Evolutionary conservation across 1,140 invertebrate species (phyloP), one percentile per base, ranked within the genome.

Genomic region (Drosophila nasuta): DNA sequence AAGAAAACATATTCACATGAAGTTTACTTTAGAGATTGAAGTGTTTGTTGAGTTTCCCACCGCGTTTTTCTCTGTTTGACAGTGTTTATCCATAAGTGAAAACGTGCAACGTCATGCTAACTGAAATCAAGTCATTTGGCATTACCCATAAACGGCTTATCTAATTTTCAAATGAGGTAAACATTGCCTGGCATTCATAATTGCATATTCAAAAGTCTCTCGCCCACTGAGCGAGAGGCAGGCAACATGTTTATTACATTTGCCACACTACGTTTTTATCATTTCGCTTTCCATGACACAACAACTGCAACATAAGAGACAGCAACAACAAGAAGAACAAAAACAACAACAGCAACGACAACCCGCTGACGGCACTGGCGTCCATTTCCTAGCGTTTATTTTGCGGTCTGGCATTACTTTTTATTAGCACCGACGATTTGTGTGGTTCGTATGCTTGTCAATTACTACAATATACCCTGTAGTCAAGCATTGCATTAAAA

Each of bases 201-300:
- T 88, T 82, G 82, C 69, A 88, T 88, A 88, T 77, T 88, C 82
- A 88, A 68, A 88, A 60, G 80, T 82, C 80, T 86, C 33, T 73
- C 83, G 79, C 79, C 79, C 76, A 79, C 79, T 45, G 72, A 65
- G 51, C 17, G 8, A 33, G 54, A 54, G 46, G 73, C 79, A 79
- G 76, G 65, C 59, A 87, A 87, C 83, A 88, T 83, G 83, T 89
- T 89, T 83, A 87, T 87, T 87, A 88, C 83, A 88, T 87, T 87
- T 87, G 78, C 82, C 83, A 83, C 77, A 88, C 82, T 71, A 46
- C 66, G 49, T 71, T 75, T 78, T 78, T 78, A 82, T 82, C 76
- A 82, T 79, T 77, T 68, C 63, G 69, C 66, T 71, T 70, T 81
- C 66, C 79, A 66, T 33, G 78, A 49, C 59, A 69, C 74, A 59